These are phyloP conservation scores for Crioceris asparagi DNA, from an alignment of 2,888 invertebrate species.

Conservation along the genomic window DNA sequence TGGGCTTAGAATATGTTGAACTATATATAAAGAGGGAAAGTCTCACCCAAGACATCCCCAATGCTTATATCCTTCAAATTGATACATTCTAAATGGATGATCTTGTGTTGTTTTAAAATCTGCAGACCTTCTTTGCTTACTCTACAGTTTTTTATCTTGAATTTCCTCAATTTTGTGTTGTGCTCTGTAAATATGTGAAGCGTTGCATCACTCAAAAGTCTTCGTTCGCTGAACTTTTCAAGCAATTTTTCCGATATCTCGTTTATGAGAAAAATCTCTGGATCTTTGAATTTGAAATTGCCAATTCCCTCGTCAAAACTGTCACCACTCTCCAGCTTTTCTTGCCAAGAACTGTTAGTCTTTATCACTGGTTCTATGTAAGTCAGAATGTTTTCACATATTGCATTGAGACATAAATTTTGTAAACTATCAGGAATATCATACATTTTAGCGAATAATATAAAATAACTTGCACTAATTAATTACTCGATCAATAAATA, in stretches of 20 bases:
- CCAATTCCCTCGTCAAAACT: constrained; percentile 17
- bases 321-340: constrained; percentile 18
- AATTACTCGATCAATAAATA: constrained; percentile 3
- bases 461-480: background rate
- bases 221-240: constrained; percentile 43
- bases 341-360: constrained; percentile 19
- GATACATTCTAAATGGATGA: constrained; percentile 49
- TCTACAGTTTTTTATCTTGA: constrained; percentile 48
- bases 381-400: constrained; percentile 50
- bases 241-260: constrained; percentile 49
- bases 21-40: background rate
- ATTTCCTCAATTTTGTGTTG: constrained; percentile 48
- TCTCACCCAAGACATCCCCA: constrained; percentile 28
- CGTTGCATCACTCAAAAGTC: constrained; percentile 48
- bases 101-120: constrained; percentile 50
- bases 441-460: constrained; percentile 40
- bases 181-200: constrained; percentile 44
- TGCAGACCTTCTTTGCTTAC: constrained; percentile 48
- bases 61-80: constrained; percentile 51
- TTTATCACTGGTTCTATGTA: constrained; percentile 31
- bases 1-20: background rate
- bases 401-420: constrained; percentile 52
- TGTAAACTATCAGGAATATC: constrained; percentile 52
- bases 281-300: constrained; percentile 39
- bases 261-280: constrained; percentile 46